Base-by-base conservation (phyloP, 1,140 invertebrate genomes). In the Saccostrea cuccullata region DNA sequence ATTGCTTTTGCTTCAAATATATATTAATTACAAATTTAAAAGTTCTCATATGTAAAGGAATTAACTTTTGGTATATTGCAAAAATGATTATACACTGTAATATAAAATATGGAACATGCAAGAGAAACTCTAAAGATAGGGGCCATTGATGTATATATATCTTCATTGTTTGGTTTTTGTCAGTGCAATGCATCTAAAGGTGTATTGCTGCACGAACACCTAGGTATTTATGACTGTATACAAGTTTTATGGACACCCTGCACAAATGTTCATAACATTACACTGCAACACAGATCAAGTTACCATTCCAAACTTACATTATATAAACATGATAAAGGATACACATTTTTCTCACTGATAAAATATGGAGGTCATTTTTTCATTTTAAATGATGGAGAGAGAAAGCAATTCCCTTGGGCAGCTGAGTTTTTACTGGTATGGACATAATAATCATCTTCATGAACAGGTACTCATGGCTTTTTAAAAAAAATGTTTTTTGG, bases 181-280 rank as follows among this genome's bases (percentile, higher is more conserved):
- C 1, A 77, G 9, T 77, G 70, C 70, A 36, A 9, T 23, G 20
- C 60, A 47, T 47, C 47, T 47, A 47, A 47, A 67, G 60, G 20
- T 26, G 30, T 26, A 36, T 77, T 36, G 70, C 70, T 30, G 70
- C 30, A 15, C n/a, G 58, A 64, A 64, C 70, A 36, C 70, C 9
- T 26, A 77, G 70, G 26, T 30, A 77, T 77, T 77, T 77, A 77
- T 77, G 70, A 77, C 70, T 77, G 26, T 36, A 77, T 17, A 77
- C 9, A 36, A 30, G 11, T 77, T 12, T 26, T 77, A 77, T 77
- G 26, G 30, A 36, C 70, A 77, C 70, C 26, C 26, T 26, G 26
- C 30, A 4, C 23, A 15, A 20, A n/a, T 11, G 13, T 26, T 77
- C 26, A 77, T 26, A 77, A 77, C 26, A 26, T 77, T 12, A 30